Evolutionary conservation across 2,797 vertebrate genomes (phyloP), one percentile per base, ranked within the genome.

Genomic region (Lophotriccus pileatus): DNA sequence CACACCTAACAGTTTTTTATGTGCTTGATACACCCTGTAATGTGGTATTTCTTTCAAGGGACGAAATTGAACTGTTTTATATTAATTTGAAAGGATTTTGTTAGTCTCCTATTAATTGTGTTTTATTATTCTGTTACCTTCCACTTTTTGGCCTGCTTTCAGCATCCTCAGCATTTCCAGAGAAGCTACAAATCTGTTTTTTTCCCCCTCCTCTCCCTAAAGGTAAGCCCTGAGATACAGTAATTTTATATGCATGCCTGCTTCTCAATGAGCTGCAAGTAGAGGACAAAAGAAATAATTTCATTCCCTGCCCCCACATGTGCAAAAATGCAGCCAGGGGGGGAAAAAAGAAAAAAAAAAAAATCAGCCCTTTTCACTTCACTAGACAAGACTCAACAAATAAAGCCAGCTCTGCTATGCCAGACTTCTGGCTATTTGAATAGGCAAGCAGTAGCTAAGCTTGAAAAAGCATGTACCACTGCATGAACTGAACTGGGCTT

Each of bases 331-430:
- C 87, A 97, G 90, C 44, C 70, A 85, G 75, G 10, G 10, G 7
- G 75, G 10, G 10, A 4, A 14, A 47, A 47, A 47, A 70, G 52
- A 55, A 86, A 72, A 50, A 43, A 58, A 83, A 83, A 27, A 67
- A 80, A 49, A 36, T 85, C 91, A 95, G 84, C 52, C 86, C 91
- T 96, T 96, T 97, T 97, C 97, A 97, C 94, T 97, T 97, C 81
- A 24, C 83, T 96, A 96, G 94, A 95, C 97, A 96, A 97, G 96
- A 97, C 96, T 96, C 96, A 97, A 97, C 97, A 97, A 97, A 97
- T 97, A 97, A 95, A 95, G 79, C 72, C 91, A 94, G 95, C 90
- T 92, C 85, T 87, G 87, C 95, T 94, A 95, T 95, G 91, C 92
- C 92, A 97, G 93, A 92, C 95, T 96, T 95, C 84, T 97, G 91